Evolutionary conservation across 1,140 invertebrate genomes (phyloP).

Genomic region (Rhyzopertha dominica): DNA sequence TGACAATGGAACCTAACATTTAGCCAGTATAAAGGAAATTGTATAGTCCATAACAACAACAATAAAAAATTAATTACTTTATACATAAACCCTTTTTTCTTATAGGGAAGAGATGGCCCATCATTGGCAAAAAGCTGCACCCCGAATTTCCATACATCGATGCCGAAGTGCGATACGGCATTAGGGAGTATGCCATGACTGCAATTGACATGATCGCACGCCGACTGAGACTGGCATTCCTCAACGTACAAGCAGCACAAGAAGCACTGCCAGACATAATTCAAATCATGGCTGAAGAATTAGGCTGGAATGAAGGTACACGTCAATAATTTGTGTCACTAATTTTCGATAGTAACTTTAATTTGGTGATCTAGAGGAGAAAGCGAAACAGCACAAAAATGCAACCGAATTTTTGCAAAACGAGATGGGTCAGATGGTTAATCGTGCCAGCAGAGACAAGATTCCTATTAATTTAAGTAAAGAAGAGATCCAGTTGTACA

Average conservation of each 20-base stretch:
- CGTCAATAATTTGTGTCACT: slow-evolving; percentile 52
- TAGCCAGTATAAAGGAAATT: too few relatives aligned
- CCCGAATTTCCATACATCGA: slow-evolving; percentile 99
- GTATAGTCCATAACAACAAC: too few relatives aligned
- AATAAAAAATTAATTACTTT: background rate
- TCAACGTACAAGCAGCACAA: slow-evolving; percentile 94
- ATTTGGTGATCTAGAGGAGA: slow-evolving; percentile 35
- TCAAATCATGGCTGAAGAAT: slow-evolving; percentile 94
- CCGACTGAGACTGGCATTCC: slow-evolving; percentile 86
- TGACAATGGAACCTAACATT: too few relatives aligned
- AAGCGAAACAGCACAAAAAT: slow-evolving; percentile 66
- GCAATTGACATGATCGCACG: slow-evolving; percentile 96
- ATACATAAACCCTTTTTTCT: slow-evolving; percentile 3
- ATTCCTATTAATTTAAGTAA: slow-evolving; percentile 91
- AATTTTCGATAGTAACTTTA: slow-evolving; percentile 3
- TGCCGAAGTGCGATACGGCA: slow-evolving; percentile 92
- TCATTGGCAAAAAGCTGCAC: slow-evolving; percentile 94
- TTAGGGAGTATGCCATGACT: slow-evolving; percentile 92
- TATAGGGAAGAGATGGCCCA: slow-evolving; percentile 79
- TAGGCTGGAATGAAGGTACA: slow-evolving; percentile 85
- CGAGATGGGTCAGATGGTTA: slow-evolving; percentile 97
- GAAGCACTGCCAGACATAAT: slow-evolving; percentile 90
- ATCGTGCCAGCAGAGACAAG: slow-evolving; percentile 79
- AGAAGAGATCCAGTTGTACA: slow-evolving; percentile 91
- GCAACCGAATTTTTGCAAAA: slow-evolving; percentile 81